Evolutionary conservation across 2,888 invertebrate species (phyloP).

Genomic region (Ceramica pisi): DNA sequence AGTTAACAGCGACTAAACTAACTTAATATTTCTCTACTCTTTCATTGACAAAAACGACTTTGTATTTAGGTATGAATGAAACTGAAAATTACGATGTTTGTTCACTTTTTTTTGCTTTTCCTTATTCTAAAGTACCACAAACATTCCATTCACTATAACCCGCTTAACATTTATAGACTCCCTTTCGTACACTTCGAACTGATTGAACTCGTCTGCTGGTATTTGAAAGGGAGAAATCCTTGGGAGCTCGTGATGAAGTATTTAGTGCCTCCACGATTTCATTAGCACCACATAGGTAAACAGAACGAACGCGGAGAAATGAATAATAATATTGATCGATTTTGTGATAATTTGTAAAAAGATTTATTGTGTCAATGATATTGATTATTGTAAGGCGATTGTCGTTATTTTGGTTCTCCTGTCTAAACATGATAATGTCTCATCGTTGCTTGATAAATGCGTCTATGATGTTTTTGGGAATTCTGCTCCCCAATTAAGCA

Average conservation of each 20-base stretch:
- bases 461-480: neutral
- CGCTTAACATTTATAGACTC: conserved; percentile 20
- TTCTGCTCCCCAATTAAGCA: neutral
- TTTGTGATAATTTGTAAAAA: conserved; percentile 21
- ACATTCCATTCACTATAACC: neutral
- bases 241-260: conserved; percentile 52
- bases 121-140: conserved; percentile 3
- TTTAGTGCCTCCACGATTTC: conserved; percentile 50
- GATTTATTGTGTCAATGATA: conserved; percentile 23
- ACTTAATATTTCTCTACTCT: neutral
- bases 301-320: conserved; percentile 1
- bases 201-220: conserved; percentile 32
- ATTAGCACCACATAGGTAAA: conserved; percentile 27
- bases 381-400: neutral
- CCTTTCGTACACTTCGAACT: conserved; percentile 12
- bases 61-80: neutral
- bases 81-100: neutral
- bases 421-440: conserved; percentile 10
- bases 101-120: neutral
- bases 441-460: conserved; percentile 24
- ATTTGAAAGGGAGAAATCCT: conserved; percentile 61
- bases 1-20: too few relatives aligned
- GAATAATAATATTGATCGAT: conserved; percentile 42
- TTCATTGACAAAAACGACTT: neutral
- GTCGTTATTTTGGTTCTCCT: neutral